These are phyloP conservation scores for Seriola aureovittata DNA, from an alignment of 2,113 vertebrate species.

Conservation along the genomic window DNA sequence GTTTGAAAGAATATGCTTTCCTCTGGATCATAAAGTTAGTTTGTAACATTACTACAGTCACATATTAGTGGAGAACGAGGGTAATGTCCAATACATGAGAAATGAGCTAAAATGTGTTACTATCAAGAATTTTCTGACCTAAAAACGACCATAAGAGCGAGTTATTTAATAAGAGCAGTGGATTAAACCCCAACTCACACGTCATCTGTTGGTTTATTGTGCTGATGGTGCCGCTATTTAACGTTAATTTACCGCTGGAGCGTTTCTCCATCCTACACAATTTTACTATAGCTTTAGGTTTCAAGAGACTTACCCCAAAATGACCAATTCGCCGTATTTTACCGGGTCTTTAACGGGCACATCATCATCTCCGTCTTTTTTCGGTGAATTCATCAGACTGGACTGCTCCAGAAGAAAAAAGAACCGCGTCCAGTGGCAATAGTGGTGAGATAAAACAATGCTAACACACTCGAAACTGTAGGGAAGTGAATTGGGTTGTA, in stretches of 20 bases:
- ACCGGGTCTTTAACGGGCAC: conserved; percentile 94
- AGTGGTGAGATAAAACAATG: conserved; percentile 75
- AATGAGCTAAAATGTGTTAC: background rate
- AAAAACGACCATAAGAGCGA: background rate
- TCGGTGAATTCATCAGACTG: conserved; percentile 94
- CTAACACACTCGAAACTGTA: conserved; percentile 71
- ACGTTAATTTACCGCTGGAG: conserved; percentile 16
- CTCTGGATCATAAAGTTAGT: conserved; percentile 61
- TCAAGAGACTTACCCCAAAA: conserved; percentile 90
- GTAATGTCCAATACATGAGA: background rate
- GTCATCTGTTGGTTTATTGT: conserved; percentile 37
- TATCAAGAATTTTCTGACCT: background rate
- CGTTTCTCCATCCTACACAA: conserved; percentile 19
- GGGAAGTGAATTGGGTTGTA: conserved; percentile 50
- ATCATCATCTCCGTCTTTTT: conserved; percentile 91
- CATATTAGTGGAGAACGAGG: background rate
- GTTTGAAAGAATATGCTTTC: background rate
- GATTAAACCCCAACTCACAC: conserved; percentile 40
- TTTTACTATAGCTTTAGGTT: conserved; percentile 8
- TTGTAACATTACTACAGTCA: conserved; percentile 30
- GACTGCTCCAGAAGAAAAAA: conserved; percentile 60
- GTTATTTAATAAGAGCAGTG: background rate
- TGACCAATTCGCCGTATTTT: conserved; percentile 96
- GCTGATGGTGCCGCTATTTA: conserved; percentile 11
- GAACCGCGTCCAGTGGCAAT: conserved; percentile 57